Evolutionary conservation across 2,113 vertebrate genomes (phyloP).

Genomic region (Pedetes capensis): DNA sequence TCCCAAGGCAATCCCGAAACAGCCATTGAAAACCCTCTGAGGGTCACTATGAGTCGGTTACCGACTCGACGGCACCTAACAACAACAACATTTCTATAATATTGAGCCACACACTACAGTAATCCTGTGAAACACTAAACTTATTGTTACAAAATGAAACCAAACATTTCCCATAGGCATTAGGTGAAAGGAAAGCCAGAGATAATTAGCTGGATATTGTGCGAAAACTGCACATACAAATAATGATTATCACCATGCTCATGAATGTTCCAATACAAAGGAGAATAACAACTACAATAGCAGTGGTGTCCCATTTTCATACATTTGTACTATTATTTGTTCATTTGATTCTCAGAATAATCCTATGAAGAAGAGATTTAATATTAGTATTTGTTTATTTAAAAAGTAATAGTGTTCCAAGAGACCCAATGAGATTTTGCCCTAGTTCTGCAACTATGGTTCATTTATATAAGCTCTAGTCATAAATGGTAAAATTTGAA

Average conservation of each 20-base stretch:
- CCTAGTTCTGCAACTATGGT: neutral
- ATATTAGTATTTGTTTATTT: neutral
- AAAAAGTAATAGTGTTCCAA: neutral
- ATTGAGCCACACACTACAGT: neutral
- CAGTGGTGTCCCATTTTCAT: neutral
- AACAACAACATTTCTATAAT: too few relatives aligned
- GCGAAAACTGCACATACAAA: neutral
- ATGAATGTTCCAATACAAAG: neutral
- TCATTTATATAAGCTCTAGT: neutral
- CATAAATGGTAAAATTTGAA: conserved; percentile 21
- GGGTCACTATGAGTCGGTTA: too few relatives aligned
- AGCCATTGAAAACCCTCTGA: too few relatives aligned
- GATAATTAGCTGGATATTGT: neutral
- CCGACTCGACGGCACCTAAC: too few relatives aligned
- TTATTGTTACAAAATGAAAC: neutral
- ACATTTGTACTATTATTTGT: neutral
- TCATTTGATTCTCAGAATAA: neutral
- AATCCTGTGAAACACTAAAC: neutral
- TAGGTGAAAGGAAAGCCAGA: neutral
- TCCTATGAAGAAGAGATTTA: neutral
- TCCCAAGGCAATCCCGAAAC: too few relatives aligned
- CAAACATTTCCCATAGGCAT: neutral
- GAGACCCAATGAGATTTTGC: neutral
- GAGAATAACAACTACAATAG: neutral
- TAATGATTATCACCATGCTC: neutral